Base-by-base conservation (phyloP, 2,888 invertebrate species). In the Platycheirus albimanus region DNA sequence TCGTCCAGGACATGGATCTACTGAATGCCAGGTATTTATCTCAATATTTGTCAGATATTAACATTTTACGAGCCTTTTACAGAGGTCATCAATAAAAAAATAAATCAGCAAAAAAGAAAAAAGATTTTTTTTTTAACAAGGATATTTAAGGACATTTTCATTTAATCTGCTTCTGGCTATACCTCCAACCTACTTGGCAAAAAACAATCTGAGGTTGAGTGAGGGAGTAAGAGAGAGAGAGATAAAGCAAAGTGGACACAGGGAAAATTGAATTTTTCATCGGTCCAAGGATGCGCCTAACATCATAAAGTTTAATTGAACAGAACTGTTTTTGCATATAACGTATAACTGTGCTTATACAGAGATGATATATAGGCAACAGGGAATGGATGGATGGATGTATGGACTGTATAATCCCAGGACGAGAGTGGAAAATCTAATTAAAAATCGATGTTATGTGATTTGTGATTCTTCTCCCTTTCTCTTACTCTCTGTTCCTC, bases 401-500 rank as follows among this genome's bases (percentile, higher is more conserved):
- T 4, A 8, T 45, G 13, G 15, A 33, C 13, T 41, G 38, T 28
- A 63, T 67, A 79, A 66, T 67, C 74, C 61, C 74, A 58, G 79
- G 74, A 74, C 56, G 79, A 74, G 74, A 79, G 69, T 79, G 74
- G 56, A 74, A 79, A 80, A 80, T 80, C 79, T 74, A 74, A 80
- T 80, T 80, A 80, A 75, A 80, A 75, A 80, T 80, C 79, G 63
- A 80, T 80, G 69, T 69, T 75, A 74, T 79, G 79, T 74, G 79
- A 80, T 80, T 75, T 80, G 69, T 75, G 79, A 79, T 67, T 79
- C 58, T 24, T 56, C 56, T n/a, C n/a, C n/a, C n/a, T n/a, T n/a
- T n/a, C n/a, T n/a, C n/a, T n/a, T n/a, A n/a, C n/a, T n/a, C n/a
- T n/a, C n/a, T n/a, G n/a, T n/a, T n/a, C n/a, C n/a, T n/a, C n/a